Conservation (phyloP, 1,140 invertebrate species). For the Diabrotica virgifera region DNA sequence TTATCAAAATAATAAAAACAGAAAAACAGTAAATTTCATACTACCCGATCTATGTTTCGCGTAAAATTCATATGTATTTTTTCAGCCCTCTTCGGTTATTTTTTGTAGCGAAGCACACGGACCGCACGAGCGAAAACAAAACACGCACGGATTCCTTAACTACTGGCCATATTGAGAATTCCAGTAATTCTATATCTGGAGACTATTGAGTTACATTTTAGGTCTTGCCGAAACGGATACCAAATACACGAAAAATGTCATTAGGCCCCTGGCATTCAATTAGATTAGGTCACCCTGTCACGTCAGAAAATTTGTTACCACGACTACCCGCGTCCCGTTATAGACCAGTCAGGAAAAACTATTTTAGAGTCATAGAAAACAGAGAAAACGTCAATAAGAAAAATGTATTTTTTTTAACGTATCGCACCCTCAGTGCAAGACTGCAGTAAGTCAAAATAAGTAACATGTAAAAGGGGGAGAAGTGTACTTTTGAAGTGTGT, state of each 20-base stretch:
- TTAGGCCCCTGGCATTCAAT: constrained; percentile 40
- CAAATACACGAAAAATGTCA: constrained; percentile 45
- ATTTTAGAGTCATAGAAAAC: no score
- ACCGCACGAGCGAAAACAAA: constrained; percentile 30
- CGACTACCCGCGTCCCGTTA: not conserved
- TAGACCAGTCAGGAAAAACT: not conserved
- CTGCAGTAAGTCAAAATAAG: no score
- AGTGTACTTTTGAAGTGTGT: no score
- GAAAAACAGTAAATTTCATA: no score
- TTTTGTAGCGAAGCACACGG: not conserved
- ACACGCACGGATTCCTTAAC: constrained; percentile 44
- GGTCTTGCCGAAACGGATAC: constrained; percentile 28
- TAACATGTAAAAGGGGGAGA: no score
- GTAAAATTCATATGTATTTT: no score
- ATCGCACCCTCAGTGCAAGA: no score
- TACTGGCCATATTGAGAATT: constrained; percentile 41
- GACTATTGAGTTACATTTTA: constrained; percentile 40
- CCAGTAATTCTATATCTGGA: constrained; percentile 43
- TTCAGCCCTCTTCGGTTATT: no score
- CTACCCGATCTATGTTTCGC: no score
- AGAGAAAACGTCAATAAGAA: no score
- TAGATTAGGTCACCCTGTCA: constrained; percentile 34
- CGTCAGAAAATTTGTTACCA: constrained; percentile 14
- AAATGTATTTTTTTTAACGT: no score
- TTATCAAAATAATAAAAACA: no score